Evolutionary conservation across 2,113 vertebrate genomes (phyloP).

Genomic region (Hiodon alosoides): DNA sequence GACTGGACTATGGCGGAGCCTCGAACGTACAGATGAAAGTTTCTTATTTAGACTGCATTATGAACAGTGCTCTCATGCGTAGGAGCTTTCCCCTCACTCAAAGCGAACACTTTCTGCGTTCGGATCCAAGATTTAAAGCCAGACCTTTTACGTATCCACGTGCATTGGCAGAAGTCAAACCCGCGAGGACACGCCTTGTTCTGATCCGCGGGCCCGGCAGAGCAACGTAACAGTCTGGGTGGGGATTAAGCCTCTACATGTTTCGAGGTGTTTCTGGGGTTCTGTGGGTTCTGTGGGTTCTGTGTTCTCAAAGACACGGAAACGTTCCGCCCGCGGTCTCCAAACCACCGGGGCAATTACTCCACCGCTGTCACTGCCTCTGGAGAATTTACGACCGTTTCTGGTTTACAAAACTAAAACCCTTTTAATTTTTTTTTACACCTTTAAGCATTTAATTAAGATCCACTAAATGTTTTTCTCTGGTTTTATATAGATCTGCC

Average conservation of each 20-base stretch:
- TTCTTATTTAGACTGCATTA: too few species aligned
- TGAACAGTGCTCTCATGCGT: too few species aligned
- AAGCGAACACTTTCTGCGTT: too few species aligned
- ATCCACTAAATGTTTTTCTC: constrained; percentile 9
- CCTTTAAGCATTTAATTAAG: background rate
- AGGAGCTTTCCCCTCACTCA: too few species aligned
- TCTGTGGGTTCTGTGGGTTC: background rate
- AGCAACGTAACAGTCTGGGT: background rate
- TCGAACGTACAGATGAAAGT: too few species aligned
- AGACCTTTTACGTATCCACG: too few species aligned
- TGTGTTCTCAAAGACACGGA: background rate
- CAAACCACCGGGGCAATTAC: constrained; percentile 2
- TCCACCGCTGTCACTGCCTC: background rate
- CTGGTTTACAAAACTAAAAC: constrained; percentile 17
- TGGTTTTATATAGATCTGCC: background rate
- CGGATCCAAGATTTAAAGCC: too few species aligned
- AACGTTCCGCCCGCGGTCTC: background rate
- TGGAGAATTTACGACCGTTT: constrained; percentile 11
- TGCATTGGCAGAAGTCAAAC: too few species aligned
- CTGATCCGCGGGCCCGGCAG: background rate
- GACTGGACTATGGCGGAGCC: too few species aligned
- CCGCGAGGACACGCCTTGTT: background rate
- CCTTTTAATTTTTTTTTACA: constrained; percentile 7
- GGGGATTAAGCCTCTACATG: background rate
- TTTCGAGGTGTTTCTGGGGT: background rate